Conservation (phyloP, 1,140 invertebrate species). For the Drosophila tropicalis region DNA sequence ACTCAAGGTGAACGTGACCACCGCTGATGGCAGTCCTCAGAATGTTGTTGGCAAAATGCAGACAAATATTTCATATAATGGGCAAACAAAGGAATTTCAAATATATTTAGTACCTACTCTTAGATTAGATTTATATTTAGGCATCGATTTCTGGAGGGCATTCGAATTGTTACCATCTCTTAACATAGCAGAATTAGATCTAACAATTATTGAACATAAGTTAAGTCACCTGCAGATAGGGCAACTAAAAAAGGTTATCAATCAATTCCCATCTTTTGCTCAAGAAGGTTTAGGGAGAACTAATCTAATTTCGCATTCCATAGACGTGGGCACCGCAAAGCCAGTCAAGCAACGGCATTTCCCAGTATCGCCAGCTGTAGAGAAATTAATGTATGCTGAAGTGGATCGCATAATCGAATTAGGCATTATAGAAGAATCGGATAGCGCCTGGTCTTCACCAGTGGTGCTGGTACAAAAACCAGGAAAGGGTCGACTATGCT, state of each 20-base stretch:
- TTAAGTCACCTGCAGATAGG: too few species aligned
- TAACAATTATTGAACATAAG: too few species aligned
- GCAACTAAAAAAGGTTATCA: too few species aligned
- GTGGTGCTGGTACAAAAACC: neutral
- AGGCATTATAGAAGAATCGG: neutral
- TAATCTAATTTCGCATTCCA: neutral
- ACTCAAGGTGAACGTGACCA: too few species aligned
- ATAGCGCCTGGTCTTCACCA: constrained; percentile 5
- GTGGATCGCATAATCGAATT: neutral
- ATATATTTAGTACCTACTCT: too few species aligned
- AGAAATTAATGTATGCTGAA: neutral
- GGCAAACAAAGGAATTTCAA: too few species aligned
- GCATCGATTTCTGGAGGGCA: too few species aligned
- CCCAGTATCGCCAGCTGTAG: neutral
- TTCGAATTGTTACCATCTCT: neutral
- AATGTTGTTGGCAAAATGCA: too few species aligned
- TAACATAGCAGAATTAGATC: neutral
- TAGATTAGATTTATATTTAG: too few species aligned
- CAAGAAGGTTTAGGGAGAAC: neutral
- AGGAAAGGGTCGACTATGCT: too few species aligned
- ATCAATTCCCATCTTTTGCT: neutral
- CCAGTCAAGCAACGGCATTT: constrained; percentile 4
- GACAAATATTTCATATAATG: too few species aligned
- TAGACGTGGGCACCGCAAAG: constrained; percentile 3
- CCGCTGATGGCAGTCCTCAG: too few species aligned